These are phyloP conservation scores for Cabera pusaria DNA, from an alignment of 2,888 invertebrate species.

Conservation along the genomic window DNA sequence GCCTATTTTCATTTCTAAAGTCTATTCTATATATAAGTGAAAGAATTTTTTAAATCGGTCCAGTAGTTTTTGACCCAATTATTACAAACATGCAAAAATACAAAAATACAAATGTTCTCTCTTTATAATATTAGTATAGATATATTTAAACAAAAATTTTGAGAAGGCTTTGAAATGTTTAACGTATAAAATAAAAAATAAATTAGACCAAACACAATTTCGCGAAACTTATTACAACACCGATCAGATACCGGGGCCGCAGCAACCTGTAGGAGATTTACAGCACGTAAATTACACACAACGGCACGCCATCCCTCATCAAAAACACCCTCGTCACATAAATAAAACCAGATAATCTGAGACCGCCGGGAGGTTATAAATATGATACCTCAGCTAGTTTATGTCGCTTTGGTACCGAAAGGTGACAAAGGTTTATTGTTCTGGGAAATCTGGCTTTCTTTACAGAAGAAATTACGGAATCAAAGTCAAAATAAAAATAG, in stretches of 20 bases:
- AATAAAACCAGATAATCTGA: conserved; percentile 52
- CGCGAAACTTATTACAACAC: conserved; percentile 34
- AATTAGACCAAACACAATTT: conserved; percentile 24
- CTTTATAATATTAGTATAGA: too few species aligned
- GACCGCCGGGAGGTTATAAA: conserved; percentile 44
- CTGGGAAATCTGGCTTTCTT: conserved; percentile 11
- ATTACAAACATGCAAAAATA: too few species aligned
- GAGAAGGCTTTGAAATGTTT: too few species aligned
- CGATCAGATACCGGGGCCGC: conserved; percentile 49
- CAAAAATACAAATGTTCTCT: too few species aligned
- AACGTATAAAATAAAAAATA: conserved; percentile 4
- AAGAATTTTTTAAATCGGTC: too few species aligned
- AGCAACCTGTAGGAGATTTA: conserved; percentile 46
- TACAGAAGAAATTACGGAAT: too few species aligned
- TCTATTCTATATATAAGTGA: too few species aligned
- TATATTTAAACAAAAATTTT: too few species aligned
- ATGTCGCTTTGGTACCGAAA: conserved; percentile 41
- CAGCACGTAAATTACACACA: conserved; percentile 55
- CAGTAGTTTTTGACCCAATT: too few species aligned
- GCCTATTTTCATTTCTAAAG: too few species aligned
- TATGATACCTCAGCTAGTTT: conserved; percentile 48
- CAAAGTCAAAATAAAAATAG: too few species aligned
- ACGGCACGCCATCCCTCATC: conserved; percentile 55
- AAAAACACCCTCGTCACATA: conserved; percentile 65
- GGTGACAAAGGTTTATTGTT: conserved; percentile 35